phyloP scores from a whole-genome alignment of 2,113 vertebrate genomes.

The Cyanistes caeruleus region DNA sequence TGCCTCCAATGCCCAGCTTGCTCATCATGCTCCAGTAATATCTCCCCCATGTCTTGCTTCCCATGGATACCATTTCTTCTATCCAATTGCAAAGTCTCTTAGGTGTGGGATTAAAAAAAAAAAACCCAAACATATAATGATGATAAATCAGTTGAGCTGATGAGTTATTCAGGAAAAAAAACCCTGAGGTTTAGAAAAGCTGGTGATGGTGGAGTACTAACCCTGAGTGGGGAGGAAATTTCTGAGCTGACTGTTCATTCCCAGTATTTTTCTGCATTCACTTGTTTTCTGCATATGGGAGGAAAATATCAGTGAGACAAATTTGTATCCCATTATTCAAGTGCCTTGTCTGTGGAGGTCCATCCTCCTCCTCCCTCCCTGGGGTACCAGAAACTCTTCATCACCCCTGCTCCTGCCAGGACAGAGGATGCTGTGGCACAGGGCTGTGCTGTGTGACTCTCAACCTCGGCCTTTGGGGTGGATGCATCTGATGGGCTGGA shows the following conservation, averaged over 20 bases:
- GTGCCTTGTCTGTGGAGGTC: neutral
- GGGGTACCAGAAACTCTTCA: neutral
- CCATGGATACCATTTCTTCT: neutral
- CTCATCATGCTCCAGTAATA: neutral
- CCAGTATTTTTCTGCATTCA: neutral
- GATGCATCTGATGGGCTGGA: neutral
- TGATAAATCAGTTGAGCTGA: neutral
- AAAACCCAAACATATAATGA: neutral
- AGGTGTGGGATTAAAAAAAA: neutral
- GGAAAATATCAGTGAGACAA: neutral
- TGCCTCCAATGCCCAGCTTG: neutral
- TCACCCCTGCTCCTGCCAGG: neutral
- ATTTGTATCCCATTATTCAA: neutral
- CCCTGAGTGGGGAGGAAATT: neutral
- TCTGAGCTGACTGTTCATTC: neutral
- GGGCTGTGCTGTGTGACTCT: neutral
- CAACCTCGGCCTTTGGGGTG: neutral
- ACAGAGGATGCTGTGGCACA: neutral
- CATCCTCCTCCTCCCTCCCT: neutral
- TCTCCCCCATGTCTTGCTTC: neutral
- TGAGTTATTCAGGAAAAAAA: neutral
- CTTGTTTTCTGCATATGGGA: neutral
- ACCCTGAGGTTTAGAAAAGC: neutral
- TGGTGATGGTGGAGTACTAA: neutral
- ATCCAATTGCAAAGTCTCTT: neutral